Percentiles rank a stretch among this genome's conserved stretches.
Evolutionary conservation across 2,888 invertebrate genomes (phyloP).

Genomic region (Tetranychus piercei): DNA sequence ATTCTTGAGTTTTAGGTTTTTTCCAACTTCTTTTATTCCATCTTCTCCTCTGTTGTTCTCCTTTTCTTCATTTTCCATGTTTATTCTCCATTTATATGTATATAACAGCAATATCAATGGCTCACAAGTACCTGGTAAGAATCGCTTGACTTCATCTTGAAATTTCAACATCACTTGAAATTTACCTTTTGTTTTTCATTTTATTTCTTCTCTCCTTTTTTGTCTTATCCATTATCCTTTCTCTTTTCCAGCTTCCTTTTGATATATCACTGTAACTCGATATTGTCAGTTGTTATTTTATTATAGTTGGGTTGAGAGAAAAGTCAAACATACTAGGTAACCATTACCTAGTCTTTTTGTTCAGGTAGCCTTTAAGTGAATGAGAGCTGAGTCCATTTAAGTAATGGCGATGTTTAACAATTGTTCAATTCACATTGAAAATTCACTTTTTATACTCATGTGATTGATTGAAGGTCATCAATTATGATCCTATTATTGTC

Average conservation of each 20-base stretch:
- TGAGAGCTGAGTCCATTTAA: not conserved
- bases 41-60: not conserved
- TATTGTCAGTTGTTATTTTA: not conserved
- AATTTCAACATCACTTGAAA: not conserved
- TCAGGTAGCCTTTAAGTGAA: not conserved
- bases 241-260: not conserved
- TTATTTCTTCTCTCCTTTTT: not conserved
- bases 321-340: not conserved
- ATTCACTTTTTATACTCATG: not conserved
- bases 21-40: not conserved
- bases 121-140: not conserved
- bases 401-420: not conserved
- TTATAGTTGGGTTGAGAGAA: not conserved
- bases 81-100: not conserved
- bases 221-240: not conserved
- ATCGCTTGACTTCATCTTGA: not conserved
- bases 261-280: not conserved
- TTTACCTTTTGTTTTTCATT: slow-evolving; percentile 1
- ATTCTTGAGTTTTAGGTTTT: not conserved
- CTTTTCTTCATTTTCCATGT: not conserved
- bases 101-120: not conserved
- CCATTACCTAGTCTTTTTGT: not conserved
- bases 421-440: not conserved
- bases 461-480: not conserved
- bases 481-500: not conserved